These are phyloP conservation scores for Marasmarcha lunaedactyla DNA, from an alignment of 2,888 invertebrate species.

Conservation along the genomic window DNA sequence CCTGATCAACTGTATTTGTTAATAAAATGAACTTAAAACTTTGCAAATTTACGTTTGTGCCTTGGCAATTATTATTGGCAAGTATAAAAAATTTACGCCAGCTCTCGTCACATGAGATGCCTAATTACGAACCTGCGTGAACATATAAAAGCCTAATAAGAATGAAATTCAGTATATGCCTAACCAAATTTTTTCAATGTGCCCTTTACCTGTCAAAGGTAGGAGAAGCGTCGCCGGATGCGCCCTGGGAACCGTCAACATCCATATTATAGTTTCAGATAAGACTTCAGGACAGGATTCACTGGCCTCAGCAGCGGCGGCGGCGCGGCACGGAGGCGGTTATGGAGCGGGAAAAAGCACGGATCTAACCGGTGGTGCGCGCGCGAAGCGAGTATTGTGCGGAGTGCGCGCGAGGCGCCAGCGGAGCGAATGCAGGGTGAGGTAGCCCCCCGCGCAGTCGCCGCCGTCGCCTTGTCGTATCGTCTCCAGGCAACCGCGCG, in stretches of 20 bases:
- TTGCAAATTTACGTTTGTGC: no score
- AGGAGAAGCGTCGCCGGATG: constrained; percentile 46
- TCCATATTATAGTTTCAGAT: constrained; percentile 29
- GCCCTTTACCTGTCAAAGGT: constrained; percentile 50
- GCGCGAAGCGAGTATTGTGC: constrained; percentile 29
- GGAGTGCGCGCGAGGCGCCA: constrained; percentile 24
- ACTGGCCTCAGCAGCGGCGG: constrained; percentile 20
- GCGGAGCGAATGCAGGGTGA: constrained; percentile 22
- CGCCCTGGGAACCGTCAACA: constrained; percentile 45
- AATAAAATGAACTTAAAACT: no score
- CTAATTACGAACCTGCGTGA: no score
- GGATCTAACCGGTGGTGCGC: constrained; percentile 34
- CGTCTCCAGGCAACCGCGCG: constrained; percentile 18
- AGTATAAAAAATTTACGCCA: no score
- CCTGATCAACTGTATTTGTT: no score
- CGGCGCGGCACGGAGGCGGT: constrained; percentile 23
- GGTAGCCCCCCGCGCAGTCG: constrained; percentile 25
- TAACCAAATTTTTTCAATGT: no score
- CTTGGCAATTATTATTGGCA: no score
- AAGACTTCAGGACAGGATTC: constrained; percentile 16
- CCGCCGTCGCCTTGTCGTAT: no score
- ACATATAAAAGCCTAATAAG: no score
- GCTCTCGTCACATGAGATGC: no score
- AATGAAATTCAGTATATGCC: no score
- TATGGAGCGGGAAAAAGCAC: constrained; percentile 26